A percentile compares a stretch with the other conserved stretches of the same genome.
These are phyloP conservation scores for Sebastes nivosus DNA, from an alignment of 2,797 vertebrate species.

Conservation along the genomic window DNA sequence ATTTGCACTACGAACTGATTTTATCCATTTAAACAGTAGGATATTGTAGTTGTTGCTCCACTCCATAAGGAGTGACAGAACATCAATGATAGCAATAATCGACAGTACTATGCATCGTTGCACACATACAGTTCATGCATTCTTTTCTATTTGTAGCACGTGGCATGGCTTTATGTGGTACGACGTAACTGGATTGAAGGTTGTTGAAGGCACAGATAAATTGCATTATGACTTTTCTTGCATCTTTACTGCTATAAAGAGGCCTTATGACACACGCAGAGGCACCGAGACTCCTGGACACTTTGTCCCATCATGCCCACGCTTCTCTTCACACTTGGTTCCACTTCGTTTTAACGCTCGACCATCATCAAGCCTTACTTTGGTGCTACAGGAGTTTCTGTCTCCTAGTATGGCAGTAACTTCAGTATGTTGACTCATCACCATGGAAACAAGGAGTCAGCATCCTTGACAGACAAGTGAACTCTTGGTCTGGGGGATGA, in stretches of 20 bases:
- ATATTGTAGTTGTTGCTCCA: not conserved
- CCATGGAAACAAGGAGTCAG: slow-evolving; percentile 60
- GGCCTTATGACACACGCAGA: not conserved
- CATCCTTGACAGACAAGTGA: slow-evolving; percentile 47
- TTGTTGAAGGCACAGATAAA: not conserved
- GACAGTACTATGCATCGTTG: not conserved
- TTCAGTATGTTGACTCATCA: slow-evolving; percentile 32
- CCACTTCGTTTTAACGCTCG: slow-evolving; percentile 46
- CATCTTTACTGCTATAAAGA: not conserved
- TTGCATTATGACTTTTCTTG: not conserved
- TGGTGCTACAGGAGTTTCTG: slow-evolving; percentile 33
- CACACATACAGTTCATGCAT: not conserved
- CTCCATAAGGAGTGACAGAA: not conserved
- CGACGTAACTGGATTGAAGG: not conserved
- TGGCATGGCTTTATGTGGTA: not conserved
- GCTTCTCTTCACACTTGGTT: slow-evolving; percentile 67
- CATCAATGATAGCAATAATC: not conserved
- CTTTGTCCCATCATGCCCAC: not conserved
- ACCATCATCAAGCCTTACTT: slow-evolving; percentile 42
- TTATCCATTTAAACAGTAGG: not conserved
- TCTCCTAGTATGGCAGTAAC: slow-evolving; percentile 72
- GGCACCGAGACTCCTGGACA: slow-evolving; percentile 1
- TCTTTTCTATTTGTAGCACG: not conserved
- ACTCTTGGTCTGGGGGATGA: slow-evolving; percentile 40
- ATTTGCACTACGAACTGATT: no score